Evolutionary conservation across 2,113 vertebrate genomes (phyloP), one percentile per base, ranked within the genome.

Genomic region (Silurus glanis): DNA sequence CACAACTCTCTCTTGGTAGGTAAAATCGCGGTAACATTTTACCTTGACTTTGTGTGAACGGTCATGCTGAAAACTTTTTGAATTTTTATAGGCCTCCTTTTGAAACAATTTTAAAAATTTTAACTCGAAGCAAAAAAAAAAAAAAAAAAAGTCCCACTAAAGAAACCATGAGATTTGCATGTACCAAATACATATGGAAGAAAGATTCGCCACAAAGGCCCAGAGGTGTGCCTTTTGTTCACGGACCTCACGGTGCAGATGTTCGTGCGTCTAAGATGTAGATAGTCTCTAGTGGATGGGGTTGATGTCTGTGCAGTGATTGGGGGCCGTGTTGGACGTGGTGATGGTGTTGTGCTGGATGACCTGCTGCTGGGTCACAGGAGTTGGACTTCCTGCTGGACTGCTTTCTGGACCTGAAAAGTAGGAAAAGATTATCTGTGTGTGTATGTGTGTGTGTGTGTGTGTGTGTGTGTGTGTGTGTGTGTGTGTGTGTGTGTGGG

Each of bases 291-390:
- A 99, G 94, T 99, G 97, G 91, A 99, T 98, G 74, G 97, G 96
- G 89, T 99, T 98, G 95, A 98, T 97, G 94, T 99, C 97, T 96
- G 97, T 98, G 96, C 96, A 96, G 94, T 98, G 97, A 93, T 97
- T 98, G 93, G 98, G 95, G 91, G 96, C 94, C 0, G 97, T 96
- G 51, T 97, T 98, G 92, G 98, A 99, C 89, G 98, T 99, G 45
- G 97, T 99, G 94, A 99, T 97, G 95, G 97, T 99, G 94, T 99
- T 99, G 95, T 99, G 98, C 94, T 99, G 98, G 93, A 99, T 99
- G 95, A 99, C 97, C 91, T 98, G 98, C 92, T 99, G 97, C 94
- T 99, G 98, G 80, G 97, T 97, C 55, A 94, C 95, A 67, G 97
- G 96, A 83, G 94, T 93, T 0, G 98, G 98, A 90, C 98, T 99